These are phyloP conservation scores for Euglossa dilemma DNA, from an alignment of 1,140 invertebrate genomes.

Conservation along the genomic window DNA sequence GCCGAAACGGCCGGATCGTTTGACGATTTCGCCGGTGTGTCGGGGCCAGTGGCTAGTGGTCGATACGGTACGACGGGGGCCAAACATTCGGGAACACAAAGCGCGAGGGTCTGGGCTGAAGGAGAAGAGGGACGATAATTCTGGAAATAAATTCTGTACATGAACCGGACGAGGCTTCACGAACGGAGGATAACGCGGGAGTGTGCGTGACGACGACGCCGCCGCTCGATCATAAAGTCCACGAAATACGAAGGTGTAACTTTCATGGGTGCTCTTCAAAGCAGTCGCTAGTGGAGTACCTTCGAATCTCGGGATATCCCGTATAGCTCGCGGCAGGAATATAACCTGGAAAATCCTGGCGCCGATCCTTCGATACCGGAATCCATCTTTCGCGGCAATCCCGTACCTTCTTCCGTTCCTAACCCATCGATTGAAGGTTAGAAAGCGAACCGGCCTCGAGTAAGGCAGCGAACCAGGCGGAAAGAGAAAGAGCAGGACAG, in stretches of 20 bases:
- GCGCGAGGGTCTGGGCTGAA: neutral
- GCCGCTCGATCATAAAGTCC: conserved; percentile 58
- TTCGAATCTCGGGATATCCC: conserved; percentile 60
- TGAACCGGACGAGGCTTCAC: neutral
- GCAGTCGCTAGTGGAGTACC: conserved; percentile 50
- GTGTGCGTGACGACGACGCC: neutral
- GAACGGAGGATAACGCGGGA: neutral
- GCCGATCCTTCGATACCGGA: conserved; percentile 65
- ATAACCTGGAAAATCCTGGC: conserved; percentile 66
- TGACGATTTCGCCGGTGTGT: neutral
- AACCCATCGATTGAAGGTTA: conserved; percentile 43
- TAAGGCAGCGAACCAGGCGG: conserved; percentile 6
- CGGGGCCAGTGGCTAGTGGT: no score
- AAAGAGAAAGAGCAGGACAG: neutral
- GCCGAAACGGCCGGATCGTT: no score
- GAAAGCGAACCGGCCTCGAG: neutral
- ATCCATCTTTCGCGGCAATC: conserved; percentile 64
- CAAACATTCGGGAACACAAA: no score
- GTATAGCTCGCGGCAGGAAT: conserved; percentile 65
- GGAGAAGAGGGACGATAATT: neutral
- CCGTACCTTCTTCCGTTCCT: conserved; percentile 42
- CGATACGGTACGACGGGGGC: no score
- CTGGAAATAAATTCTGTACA: neutral
- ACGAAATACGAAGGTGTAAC: conserved; percentile 44
- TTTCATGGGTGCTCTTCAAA: conserved; percentile 56